Conservation (phyloP, 2,113 vertebrate genomes). For the Ictidomys tridecemlineatus region DNA sequence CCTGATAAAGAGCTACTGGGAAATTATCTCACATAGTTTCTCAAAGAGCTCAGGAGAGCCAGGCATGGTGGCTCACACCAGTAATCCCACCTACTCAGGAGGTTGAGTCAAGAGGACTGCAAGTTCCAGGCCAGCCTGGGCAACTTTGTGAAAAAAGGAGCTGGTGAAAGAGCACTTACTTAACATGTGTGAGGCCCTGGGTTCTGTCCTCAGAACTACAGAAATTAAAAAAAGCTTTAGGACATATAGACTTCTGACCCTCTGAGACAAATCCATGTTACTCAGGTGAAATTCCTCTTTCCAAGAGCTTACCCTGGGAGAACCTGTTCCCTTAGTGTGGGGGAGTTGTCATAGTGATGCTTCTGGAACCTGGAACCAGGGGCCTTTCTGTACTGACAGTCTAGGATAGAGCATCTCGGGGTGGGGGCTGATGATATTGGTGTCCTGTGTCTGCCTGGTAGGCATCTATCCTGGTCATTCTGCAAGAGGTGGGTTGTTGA, state of each 20-base stretch:
- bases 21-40: too few relatives aligned
- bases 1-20: not conserved
- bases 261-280: not conserved
- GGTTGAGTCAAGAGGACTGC: too few relatives aligned
- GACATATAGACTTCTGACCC: not conserved
- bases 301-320: not conserved
- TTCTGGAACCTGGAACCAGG: not conserved
- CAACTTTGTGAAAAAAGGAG: too few relatives aligned
- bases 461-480: not conserved
- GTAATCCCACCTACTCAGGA: too few relatives aligned
- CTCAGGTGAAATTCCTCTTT: not conserved
- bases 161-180: too few relatives aligned
- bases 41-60: not conserved
- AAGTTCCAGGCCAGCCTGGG: too few relatives aligned
- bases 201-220: too few relatives aligned
- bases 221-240: not conserved
- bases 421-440: not conserved
- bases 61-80: too few relatives aligned
- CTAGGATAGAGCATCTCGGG: not conserved
- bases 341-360: not conserved
- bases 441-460: not conserved
- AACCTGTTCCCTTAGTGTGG: fast-evolving
- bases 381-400: not conserved
- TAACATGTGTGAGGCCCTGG: too few relatives aligned
- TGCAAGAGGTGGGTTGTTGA: not conserved